Percentiles rank a stretch among this genome's conserved stretches.
phyloP scores from a whole-genome alignment of 2,797 vertebrate species.

The Phalanger gymnotis region DNA sequence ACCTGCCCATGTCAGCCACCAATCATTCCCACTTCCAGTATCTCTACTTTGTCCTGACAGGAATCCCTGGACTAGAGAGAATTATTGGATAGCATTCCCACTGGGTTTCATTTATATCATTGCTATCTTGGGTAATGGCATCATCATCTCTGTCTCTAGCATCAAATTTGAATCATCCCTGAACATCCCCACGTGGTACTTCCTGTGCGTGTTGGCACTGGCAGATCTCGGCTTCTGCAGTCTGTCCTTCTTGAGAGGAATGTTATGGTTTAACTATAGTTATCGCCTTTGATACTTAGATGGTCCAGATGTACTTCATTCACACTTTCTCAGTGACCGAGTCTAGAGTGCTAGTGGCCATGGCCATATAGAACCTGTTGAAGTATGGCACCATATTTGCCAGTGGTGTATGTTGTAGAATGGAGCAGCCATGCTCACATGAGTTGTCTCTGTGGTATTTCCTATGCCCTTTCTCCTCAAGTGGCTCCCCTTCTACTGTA shows the following conservation, averaged over 20 bases:
- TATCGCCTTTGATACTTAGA: constrained; percentile 56
- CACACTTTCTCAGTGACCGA: constrained; percentile 73
- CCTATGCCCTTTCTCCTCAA: constrained; percentile 75
- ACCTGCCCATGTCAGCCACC: constrained; percentile 57
- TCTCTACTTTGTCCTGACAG: constrained; percentile 65
- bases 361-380: constrained; percentile 79
- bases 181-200: constrained; percentile 73
- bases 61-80: constrained; percentile 72
- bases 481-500: constrained; percentile 57
- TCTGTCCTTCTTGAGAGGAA: constrained; percentile 68
- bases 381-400: constrained; percentile 71
- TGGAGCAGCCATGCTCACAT: constrained; percentile 56
- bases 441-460: constrained; percentile 67
- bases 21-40: constrained; percentile 70
- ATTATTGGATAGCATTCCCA: constrained; percentile 68
- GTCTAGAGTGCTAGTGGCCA: constrained; percentile 73
- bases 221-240: constrained; percentile 71
- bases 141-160: constrained; percentile 65
- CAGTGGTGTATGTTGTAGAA: constrained; percentile 52
- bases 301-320: constrained; percentile 76
- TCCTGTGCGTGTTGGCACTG: constrained; percentile 72
- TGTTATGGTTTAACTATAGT: constrained; percentile 64
- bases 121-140: constrained; percentile 60
- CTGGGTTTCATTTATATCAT: constrained; percentile 54
- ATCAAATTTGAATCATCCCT: constrained; percentile 59